Evolutionary conservation across 2,797 vertebrate species (phyloP).

Genomic region (Lagorchestes hirsutus): DNA sequence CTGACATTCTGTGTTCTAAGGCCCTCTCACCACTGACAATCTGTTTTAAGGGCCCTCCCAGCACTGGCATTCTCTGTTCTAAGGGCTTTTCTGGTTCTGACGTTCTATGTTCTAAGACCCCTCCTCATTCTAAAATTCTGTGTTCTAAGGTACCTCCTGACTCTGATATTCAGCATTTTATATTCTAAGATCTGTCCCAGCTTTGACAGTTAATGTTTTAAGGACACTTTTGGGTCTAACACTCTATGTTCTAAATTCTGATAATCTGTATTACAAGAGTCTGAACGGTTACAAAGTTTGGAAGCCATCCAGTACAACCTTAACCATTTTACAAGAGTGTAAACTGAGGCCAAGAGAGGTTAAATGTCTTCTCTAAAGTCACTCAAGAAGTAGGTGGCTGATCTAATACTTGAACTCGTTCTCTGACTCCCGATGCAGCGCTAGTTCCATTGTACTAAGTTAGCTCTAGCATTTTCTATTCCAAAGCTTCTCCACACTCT

Average conservation of each 20-base stretch:
- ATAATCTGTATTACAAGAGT: neutral
- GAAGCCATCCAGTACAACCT: neutral
- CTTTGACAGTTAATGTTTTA: too few species aligned
- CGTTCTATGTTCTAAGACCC: too few species aligned
- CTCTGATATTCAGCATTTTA: too few species aligned
- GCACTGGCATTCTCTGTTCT: too few species aligned
- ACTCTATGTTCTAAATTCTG: neutral
- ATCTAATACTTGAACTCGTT: neutral
- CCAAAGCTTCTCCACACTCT: neutral
- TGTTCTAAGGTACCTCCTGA: too few species aligned
- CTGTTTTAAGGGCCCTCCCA: too few species aligned
- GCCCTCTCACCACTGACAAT: too few species aligned
- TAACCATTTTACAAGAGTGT: neutral
- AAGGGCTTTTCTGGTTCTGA: too few species aligned
- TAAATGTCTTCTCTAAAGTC: neutral
- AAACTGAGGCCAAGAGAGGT: neutral
- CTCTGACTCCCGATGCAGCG: neutral
- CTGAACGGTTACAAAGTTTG: neutral
- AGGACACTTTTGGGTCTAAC: too few species aligned
- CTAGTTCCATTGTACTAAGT: neutral
- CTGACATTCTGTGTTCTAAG: too few species aligned
- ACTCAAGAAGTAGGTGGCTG: neutral
- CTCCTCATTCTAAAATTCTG: too few species aligned
- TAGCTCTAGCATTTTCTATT: neutral
- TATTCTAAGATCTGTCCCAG: too few species aligned